phyloP scores from a whole-genome alignment of 2,888 invertebrate species.

The Apoda limacodes region DNA sequence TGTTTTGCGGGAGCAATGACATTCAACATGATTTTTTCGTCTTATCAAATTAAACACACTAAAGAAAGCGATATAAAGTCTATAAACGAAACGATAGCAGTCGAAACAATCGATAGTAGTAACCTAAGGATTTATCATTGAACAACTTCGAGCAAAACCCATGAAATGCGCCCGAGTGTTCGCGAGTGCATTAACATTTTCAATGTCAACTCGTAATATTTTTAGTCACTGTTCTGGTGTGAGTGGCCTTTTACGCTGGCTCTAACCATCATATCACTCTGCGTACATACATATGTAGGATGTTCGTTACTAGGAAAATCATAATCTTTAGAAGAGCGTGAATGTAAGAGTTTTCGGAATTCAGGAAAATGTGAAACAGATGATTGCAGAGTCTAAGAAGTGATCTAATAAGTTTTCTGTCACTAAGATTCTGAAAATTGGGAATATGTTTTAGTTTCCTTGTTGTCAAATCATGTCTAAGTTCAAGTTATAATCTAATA shows the following conservation, averaged over 20 bases:
- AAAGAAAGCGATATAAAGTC: conserved; percentile 28
- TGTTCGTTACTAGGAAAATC: conserved; percentile 33
- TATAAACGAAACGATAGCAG: conserved; percentile 38
- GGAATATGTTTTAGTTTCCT: too few relatives aligned
- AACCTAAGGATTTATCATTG: conserved; percentile 3
- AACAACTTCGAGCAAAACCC: conserved; percentile 32
- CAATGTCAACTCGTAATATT: conserved; percentile 68
- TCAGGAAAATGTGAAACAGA: too few relatives aligned
- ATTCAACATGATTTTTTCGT: conserved; percentile 35
- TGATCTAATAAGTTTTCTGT: too few relatives aligned
- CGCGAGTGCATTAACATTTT: conserved; percentile 65
- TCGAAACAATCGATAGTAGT: conserved; percentile 51
- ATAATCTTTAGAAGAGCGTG: too few relatives aligned
- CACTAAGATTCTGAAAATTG: too few relatives aligned
- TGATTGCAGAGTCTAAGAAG: too few relatives aligned
- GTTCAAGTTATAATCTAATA: too few relatives aligned
- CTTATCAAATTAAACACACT: conserved; percentile 38
- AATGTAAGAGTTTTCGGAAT: too few relatives aligned
- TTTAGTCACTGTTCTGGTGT: conserved; percentile 53
- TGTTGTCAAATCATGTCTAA: too few relatives aligned
- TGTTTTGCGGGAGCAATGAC: conserved; percentile 35
- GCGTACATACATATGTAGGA: conserved; percentile 24
- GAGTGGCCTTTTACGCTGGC: conserved; percentile 44
- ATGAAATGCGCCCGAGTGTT: conserved; percentile 48
- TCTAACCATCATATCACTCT: conserved; percentile 24